These are phyloP conservation scores for Picus viridis DNA, from an alignment of 2,797 vertebrate genomes.

Conservation along the genomic window DNA sequence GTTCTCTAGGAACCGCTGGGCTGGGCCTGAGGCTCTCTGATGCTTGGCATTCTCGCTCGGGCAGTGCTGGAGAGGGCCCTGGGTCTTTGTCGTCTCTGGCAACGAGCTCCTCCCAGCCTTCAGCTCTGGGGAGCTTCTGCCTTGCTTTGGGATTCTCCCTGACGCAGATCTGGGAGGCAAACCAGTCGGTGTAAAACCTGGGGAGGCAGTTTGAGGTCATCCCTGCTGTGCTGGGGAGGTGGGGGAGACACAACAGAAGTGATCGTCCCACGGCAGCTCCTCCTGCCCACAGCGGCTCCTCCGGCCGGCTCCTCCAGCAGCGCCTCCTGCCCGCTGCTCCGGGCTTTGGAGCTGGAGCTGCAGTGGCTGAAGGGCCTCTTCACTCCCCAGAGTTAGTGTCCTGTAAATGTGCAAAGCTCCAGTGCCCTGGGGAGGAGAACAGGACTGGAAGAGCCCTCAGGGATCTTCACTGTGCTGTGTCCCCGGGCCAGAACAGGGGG, in stretches of 20 bases:
- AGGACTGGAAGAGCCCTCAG: background rate
- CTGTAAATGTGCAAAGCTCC: background rate
- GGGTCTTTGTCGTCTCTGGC: background rate
- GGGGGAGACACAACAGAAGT: background rate
- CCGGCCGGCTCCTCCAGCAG: background rate
- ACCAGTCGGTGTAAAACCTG: background rate
- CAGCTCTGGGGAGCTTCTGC: background rate
- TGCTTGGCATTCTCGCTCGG: background rate
- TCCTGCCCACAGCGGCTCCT: too few relatives aligned
- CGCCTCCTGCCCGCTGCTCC: background rate
- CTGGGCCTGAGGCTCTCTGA: background rate
- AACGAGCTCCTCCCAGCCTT: background rate
- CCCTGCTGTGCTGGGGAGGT: background rate
- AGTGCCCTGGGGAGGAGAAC: background rate
- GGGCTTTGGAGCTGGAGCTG: background rate
- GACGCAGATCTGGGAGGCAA: background rate
- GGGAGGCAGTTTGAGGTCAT: conserved; percentile 16
- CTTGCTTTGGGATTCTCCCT: background rate
- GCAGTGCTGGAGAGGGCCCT: background rate
- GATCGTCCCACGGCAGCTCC: background rate
- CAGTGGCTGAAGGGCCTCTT: background rate
- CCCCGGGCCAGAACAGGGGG: background rate
- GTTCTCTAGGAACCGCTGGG: conserved; percentile 41
- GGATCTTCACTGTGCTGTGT: background rate
- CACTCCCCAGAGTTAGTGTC: background rate